These are phyloP conservation scores for Phasianus colchicus DNA, from an alignment of 2,113 vertebrate genomes.

Conservation along the genomic window DNA sequence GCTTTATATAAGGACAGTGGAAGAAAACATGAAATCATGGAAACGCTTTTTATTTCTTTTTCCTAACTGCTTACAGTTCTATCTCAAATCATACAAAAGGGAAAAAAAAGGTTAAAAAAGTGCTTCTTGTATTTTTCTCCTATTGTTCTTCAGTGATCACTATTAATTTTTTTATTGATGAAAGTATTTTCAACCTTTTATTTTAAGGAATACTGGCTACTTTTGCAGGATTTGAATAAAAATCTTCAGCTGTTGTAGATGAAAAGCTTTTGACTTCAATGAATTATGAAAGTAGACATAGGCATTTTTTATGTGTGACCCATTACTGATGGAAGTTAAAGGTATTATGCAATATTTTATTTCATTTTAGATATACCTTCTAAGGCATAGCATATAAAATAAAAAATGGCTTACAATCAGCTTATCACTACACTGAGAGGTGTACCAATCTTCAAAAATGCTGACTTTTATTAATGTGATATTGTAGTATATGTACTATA, in stretches of 20 bases:
- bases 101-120: neutral
- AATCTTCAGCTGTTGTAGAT: neutral
- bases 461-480: neutral
- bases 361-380: neutral
- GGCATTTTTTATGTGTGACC: neutral
- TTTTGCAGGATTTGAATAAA: neutral
- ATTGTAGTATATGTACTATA: neutral
- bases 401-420: neutral
- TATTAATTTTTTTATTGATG: neutral
- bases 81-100: neutral
- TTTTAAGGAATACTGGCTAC: neutral
- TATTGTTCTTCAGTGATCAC: neutral
- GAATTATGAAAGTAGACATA: neutral
- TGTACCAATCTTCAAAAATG: neutral
- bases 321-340: neutral
- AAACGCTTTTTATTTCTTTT: neutral
- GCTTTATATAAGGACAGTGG: neutral
- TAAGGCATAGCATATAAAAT: neutral
- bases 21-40: rapidly evolving
- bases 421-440: neutral
- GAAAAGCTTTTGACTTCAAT: neutral
- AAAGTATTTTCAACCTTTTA: neutral
- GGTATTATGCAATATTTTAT: neutral
- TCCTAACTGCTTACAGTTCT: neutral
- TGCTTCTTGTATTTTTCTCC: neutral